Evolutionary conservation across 1,140 invertebrate species (phyloP).

Genomic region (Dryas iulia): DNA sequence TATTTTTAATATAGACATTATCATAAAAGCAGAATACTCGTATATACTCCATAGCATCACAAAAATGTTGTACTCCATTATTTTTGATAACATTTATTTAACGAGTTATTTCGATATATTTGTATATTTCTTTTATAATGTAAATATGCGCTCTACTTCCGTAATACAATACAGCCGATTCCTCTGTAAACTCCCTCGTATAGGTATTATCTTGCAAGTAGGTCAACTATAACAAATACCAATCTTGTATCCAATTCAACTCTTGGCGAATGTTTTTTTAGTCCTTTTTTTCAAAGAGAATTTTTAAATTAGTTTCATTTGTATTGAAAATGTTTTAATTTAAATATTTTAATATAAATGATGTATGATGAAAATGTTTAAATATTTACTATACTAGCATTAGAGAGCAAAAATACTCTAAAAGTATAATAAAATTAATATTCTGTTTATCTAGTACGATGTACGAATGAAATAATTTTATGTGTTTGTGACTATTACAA

Average conservation of each 20-base stretch:
- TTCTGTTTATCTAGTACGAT: no score
- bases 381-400: no score
- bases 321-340: neutral
- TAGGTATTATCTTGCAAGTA: neutral
- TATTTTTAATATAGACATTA: no score
- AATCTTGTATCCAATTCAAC: neutral
- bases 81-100: neutral
- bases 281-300: neutral
- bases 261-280: neutral
- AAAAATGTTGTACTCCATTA: no score
- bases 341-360: neutral
- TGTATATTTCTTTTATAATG: neutral
- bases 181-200: neutral
- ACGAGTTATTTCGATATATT: neutral
- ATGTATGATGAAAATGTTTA: no score
- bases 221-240: conserved; percentile 1
- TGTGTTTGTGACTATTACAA: no score
- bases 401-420: no score
- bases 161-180: conserved; percentile 1
- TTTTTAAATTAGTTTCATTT: neutral
- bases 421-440: no score
- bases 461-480: no score
- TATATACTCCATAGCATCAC: no score
- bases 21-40: no score
- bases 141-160: conserved; percentile 1